Evolutionary conservation across 1,140 invertebrate genomes (phyloP).

Genomic region (Drosophila funebris): DNA sequence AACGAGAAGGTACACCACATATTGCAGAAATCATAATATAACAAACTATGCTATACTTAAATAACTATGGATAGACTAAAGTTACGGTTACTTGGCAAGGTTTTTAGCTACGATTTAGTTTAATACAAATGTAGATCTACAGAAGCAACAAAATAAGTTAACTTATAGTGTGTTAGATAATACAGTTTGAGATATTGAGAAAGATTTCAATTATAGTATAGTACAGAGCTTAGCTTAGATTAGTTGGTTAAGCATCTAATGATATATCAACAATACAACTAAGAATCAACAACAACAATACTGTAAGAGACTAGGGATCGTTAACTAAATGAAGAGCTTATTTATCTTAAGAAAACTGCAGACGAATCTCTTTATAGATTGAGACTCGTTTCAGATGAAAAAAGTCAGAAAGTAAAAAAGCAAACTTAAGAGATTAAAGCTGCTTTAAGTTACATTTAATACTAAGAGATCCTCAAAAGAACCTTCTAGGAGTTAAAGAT

Average conservation of each 20-base stretch:
- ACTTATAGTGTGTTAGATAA: background rate
- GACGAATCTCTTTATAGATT: too few species aligned
- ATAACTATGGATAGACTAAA: background rate
- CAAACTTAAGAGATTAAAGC: too few species aligned
- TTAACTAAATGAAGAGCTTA: background rate
- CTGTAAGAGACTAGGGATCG: constrained; percentile 1
- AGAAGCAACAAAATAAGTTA: background rate
- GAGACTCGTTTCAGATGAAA: too few species aligned
- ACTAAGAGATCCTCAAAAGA: constrained; percentile 54
- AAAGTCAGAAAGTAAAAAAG: too few species aligned
- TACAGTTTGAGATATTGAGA: background rate
- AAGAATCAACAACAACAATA: background rate
- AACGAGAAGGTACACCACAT: constrained; percentile 57
- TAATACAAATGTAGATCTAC: background rate
- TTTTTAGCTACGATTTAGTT: background rate
- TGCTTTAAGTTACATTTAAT: background rate
- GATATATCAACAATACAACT: background rate
- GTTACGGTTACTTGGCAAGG: background rate
- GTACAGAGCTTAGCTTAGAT: background rate
- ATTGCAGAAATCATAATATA: constrained; percentile 21
- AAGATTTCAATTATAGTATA: background rate
- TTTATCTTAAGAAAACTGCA: too few species aligned
- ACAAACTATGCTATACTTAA: background rate
- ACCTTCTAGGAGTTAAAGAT: too few species aligned
- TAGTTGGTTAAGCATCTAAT: background rate